Evolutionary conservation across 2,113 vertebrate genomes (phyloP), one percentile per base, ranked within the genome.

Genomic region (Reinhardtius hippoglossoides): DNA sequence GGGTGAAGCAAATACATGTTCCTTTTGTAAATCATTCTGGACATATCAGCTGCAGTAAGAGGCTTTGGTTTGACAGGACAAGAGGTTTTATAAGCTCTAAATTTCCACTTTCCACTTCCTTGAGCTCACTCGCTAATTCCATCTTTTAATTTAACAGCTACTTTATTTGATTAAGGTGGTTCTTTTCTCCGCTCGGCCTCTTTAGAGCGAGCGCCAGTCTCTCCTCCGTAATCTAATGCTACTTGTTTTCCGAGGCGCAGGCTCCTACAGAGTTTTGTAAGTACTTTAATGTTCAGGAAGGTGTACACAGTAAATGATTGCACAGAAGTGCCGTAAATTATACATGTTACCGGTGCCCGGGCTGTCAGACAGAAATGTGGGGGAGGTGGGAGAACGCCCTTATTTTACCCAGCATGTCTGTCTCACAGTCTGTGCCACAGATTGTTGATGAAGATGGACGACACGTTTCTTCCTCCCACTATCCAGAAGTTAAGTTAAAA

Each of bases 141-240:
- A 46, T 74, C 62, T 67, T 75, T 76, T 68, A 70, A 87, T 76
- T 55, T 48, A 67, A 71, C 68, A 69, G 66, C 64, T 70, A 48
- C 60, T 67, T 78, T 35, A 67, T 67, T 55, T 77, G 26, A 69
- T 73, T 74, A 42, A n/a, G 62, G 27, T 5, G n/a, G n/a, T 23
- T 42, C 37, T 40, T 12, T 12, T 21, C 60, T 23, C 20, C 60
- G 14, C 52, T 62, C 9, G 26, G 40, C 66, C 67, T 81, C 66
- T 62, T 21, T 27, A 74, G 62, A 60, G 62, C 16, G 48, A 57
- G 48, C 24, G 73, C 31, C 14, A 55, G 50, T 59, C 48, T 68
- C 13, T 52, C 64, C 56, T 69, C 54, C 6, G 26, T 59, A 60
- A 62, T 66, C 74, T 23, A 81, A 66, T 81, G 42, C 54, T 56